Conservation (phyloP, 2,888 invertebrate species). For the Tipula vernalis region DNA sequence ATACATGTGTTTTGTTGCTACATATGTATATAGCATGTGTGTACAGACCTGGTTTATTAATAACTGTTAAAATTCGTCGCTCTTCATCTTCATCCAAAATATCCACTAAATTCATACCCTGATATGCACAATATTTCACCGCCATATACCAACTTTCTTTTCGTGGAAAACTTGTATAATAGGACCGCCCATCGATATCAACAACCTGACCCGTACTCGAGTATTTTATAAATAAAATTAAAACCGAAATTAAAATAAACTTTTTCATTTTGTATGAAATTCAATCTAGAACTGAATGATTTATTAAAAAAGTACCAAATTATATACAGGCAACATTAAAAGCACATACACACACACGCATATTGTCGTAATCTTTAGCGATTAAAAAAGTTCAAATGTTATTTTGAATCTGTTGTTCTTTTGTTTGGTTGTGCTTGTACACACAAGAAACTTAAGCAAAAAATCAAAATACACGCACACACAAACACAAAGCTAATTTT, state of each 20-base stretch:
- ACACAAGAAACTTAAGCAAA: not conserved
- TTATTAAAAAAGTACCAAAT: not conserved
- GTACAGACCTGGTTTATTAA: not conserved
- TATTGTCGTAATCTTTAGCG: not conserved
- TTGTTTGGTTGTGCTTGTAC: not conserved
- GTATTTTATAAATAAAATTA: not conserved
- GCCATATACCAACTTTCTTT: conserved; percentile 6
- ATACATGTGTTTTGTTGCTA: not conserved
- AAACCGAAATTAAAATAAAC: not conserved
- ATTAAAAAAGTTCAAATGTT: not conserved
- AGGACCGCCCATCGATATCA: not conserved
- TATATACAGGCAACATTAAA: not conserved
- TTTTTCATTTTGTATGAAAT: not conserved
- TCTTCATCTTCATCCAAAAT: conserved; percentile 6
- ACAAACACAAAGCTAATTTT: not conserved
- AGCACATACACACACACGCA: not conserved
- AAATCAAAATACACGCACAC: not conserved
- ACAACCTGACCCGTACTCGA: not conserved
- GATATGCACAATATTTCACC: not conserved
- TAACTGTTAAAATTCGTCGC: not conserved
- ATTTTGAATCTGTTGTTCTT: not conserved
- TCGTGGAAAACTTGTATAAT: not conserved
- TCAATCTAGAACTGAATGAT: not conserved
- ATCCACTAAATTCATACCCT: not conserved
- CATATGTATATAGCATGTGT: not conserved